These are phyloP conservation scores for Heliconius hewitsoni DNA, from an alignment of 1,140 invertebrate species.

Conservation along the genomic window DNA sequence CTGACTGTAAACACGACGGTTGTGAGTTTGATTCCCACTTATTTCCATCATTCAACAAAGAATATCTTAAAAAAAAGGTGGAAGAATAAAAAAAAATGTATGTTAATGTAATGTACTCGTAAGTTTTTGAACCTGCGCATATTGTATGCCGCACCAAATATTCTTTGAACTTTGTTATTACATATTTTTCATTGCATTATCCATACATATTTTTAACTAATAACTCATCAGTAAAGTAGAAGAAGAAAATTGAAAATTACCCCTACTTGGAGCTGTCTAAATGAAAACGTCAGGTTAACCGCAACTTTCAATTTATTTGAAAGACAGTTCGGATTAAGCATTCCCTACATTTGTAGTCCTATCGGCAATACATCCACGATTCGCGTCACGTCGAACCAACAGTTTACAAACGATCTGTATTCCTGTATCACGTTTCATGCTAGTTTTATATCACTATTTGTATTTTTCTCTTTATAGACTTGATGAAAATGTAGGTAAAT, in stretches of 20 bases:
- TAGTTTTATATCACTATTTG: background rate
- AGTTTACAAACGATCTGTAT: conserved; percentile 12
- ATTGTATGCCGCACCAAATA: no score
- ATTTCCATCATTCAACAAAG: no score
- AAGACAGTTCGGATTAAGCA: conserved; percentile 10
- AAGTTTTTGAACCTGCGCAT: no score
- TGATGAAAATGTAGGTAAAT: background rate
- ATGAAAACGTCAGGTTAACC: background rate
- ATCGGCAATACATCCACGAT: background rate
- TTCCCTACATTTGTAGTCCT: background rate
- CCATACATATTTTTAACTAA: no score
- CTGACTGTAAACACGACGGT: no score
- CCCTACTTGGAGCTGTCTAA: background rate
- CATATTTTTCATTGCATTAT: no score
- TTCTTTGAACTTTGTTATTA: no score
- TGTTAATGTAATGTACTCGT: no score
- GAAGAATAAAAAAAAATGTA: no score
- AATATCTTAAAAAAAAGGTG: no score
- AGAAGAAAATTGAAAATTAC: background rate
- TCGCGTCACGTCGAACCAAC: background rate
- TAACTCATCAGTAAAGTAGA: no score
- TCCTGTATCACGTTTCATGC: conserved; percentile 1
- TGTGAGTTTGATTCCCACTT: no score
- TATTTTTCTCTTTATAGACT: background rate
- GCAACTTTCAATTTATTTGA: background rate